Evolutionary conservation across 2,113 vertebrate genomes (phyloP).

Genomic region (Poeciliopsis retropinna): DNA sequence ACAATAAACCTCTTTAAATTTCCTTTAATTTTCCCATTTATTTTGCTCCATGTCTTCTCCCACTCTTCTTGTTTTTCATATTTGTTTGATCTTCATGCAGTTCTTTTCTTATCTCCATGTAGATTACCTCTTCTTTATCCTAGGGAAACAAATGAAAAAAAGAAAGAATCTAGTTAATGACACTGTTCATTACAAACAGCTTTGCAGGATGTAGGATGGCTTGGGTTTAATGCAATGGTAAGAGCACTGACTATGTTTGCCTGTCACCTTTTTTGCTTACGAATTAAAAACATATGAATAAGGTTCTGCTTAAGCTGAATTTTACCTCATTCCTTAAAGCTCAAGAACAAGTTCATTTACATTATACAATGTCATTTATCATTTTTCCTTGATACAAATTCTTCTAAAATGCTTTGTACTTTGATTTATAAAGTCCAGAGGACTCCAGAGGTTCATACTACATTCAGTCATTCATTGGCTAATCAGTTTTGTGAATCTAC

Average conservation of each 20-base stretch:
- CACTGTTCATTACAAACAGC: conserved; percentile 35
- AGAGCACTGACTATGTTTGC: neutral
- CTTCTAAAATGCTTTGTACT: too few relatives aligned
- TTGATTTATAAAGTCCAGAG: too few relatives aligned
- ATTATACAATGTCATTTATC: too few relatives aligned
- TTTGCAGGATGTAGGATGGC: conserved; percentile 8
- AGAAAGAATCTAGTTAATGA: conserved; percentile 64
- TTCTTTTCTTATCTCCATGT: neutral
- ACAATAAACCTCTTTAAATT: neutral
- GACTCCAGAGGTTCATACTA: too few relatives aligned
- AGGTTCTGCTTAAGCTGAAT: too few relatives aligned
- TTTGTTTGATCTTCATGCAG: conserved; percentile 19
- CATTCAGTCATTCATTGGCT: too few relatives aligned
- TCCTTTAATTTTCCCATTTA: neutral
- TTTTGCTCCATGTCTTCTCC: neutral
- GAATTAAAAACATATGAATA: too few relatives aligned
- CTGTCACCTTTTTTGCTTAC: neutral
- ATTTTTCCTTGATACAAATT: too few relatives aligned
- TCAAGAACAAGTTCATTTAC: too few relatives aligned
- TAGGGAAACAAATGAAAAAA: conserved; percentile 18
- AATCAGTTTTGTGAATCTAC: too few relatives aligned
- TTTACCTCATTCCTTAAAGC: too few relatives aligned
- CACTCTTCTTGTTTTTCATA: neutral
- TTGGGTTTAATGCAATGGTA: neutral
- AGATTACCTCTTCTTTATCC: neutral